phyloP scores from a whole-genome alignment of 2,888 invertebrate genomes.

The Leptinotarsa haldemani region DNA sequence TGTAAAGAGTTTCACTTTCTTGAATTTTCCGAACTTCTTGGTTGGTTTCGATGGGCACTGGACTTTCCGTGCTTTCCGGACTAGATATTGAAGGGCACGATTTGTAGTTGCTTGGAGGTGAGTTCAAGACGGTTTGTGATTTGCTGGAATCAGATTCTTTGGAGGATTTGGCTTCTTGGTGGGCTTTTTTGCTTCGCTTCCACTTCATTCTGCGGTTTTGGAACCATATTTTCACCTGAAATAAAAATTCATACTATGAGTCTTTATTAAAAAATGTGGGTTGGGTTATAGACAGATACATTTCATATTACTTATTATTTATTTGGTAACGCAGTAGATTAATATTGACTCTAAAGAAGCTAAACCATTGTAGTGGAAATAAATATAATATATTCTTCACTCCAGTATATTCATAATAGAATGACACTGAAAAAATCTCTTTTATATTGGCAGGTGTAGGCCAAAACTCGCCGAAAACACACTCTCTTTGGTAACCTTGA shows the following conservation, averaged over 20 bases:
- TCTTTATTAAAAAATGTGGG: neutral
- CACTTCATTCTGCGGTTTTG: constrained; percentile 99
- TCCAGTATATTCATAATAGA: too few species aligned
- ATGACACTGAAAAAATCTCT: too few species aligned
- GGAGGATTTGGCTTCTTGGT: constrained; percentile 83
- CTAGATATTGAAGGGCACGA: constrained; percentile 46
- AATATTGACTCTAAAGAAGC: too few species aligned
- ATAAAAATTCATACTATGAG: constrained; percentile 41
- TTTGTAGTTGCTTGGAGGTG: constrained; percentile 48
- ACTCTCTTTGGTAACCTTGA: too few species aligned
- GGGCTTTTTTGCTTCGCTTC: constrained; percentile 97
- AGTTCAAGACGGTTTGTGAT: constrained; percentile 45
- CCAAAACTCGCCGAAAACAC: too few species aligned
- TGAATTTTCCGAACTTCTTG: constrained; percentile 56
- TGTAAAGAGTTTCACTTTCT: constrained; percentile 65
- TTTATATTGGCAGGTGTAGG: too few species aligned
- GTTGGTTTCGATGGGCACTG: constrained; percentile 45
- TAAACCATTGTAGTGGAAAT: too few species aligned
- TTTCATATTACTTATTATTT: too few species aligned
- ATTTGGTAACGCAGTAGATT: too few species aligned
- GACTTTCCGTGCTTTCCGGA: constrained; percentile 46
- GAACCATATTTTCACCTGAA: constrained; percentile 97
- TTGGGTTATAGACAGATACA: too few species aligned
- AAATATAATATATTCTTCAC: too few species aligned
- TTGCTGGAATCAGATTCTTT: constrained; percentile 54